A percentile compares a stretch with the other conserved stretches of the same genome.
Conservation (phyloP, 1,140 invertebrate species). For the Euglossa dilemma region DNA sequence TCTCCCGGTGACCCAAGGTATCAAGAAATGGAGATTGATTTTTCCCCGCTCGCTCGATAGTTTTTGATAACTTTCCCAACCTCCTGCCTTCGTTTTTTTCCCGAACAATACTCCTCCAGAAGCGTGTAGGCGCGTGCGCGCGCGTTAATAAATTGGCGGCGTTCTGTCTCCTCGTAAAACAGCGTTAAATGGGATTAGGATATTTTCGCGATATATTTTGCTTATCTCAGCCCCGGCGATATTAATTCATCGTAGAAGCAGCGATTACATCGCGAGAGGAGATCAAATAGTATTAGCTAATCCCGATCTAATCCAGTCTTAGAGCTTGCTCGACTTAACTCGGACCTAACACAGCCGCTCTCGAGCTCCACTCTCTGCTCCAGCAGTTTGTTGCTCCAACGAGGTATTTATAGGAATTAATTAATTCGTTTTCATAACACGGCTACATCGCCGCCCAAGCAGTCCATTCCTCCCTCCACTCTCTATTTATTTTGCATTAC, state of each 20-base stretch:
- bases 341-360: not conserved
- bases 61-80: not conserved
- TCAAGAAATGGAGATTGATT: not conserved
- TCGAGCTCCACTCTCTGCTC: not conserved
- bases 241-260: constrained; percentile 18
- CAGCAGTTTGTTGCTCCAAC: constrained; percentile 4
- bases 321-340: constrained; percentile 35
- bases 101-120: no score
- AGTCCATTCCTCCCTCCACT: not conserved
- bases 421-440: constrained; percentile 4
- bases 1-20: no score
- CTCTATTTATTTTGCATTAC: constrained; percentile 16
- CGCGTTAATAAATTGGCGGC: no score
- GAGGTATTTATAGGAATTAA: constrained; percentile 11
- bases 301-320: constrained; percentile 30
- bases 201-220: not conserved
- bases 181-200: not conserved
- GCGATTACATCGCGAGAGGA: constrained; percentile 18
- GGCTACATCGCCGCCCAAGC: not conserved
- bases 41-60: not conserved
- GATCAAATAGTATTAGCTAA: constrained; percentile 31
- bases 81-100: not conserved
- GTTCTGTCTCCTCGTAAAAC: no score
- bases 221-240: not conserved
- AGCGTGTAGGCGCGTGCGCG: no score